These are phyloP conservation scores for Thaumetopoea pityocampa DNA, from an alignment of 1,140 invertebrate species.

Conservation along the genomic window DNA sequence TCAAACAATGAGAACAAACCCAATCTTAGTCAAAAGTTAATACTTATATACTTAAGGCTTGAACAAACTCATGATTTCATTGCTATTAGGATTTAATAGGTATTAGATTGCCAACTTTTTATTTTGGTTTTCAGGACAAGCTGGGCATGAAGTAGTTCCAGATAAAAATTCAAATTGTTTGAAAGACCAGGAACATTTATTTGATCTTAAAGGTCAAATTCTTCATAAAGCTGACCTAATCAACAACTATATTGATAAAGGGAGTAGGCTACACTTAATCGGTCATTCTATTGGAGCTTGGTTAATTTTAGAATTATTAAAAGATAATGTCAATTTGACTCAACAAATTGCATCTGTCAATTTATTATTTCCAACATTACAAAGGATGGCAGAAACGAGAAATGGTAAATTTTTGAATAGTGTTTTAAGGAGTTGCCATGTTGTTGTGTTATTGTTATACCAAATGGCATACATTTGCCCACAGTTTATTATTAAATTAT, in stretches of 20 bases:
- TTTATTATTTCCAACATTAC: constrained; percentile 60
- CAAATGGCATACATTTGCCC: constrained; percentile 40
- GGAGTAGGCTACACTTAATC: constrained; percentile 54
- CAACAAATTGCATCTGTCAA: constrained; percentile 39
- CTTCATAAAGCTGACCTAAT: constrained; percentile 55
- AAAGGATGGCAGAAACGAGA: constrained; percentile 49
- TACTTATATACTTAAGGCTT: not conserved
- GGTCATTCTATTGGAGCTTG: constrained; percentile 66
- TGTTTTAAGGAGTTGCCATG: constrained; percentile 33
- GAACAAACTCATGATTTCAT: not conserved
- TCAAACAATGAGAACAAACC: too few relatives aligned
- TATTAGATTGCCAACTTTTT: constrained; percentile 9
- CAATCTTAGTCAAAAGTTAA: too few relatives aligned
- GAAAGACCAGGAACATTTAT: constrained; percentile 39
- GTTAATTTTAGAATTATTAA: constrained; percentile 51
- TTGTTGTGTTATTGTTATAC: constrained; percentile 34
- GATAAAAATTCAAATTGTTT: constrained; percentile 28
- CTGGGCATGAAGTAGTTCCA: constrained; percentile 49
- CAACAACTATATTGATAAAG: constrained; percentile 43
- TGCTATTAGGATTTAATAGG: constrained; percentile 1
- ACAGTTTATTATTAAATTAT: constrained; percentile 21
- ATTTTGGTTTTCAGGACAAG: constrained; percentile 45
- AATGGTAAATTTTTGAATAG: constrained; percentile 54
- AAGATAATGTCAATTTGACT: constrained; percentile 32
- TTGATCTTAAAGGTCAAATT: constrained; percentile 52